These are phyloP conservation scores for Ploceus nigricollis DNA, from an alignment of 2,113 vertebrate species.

Conservation along the genomic window DNA sequence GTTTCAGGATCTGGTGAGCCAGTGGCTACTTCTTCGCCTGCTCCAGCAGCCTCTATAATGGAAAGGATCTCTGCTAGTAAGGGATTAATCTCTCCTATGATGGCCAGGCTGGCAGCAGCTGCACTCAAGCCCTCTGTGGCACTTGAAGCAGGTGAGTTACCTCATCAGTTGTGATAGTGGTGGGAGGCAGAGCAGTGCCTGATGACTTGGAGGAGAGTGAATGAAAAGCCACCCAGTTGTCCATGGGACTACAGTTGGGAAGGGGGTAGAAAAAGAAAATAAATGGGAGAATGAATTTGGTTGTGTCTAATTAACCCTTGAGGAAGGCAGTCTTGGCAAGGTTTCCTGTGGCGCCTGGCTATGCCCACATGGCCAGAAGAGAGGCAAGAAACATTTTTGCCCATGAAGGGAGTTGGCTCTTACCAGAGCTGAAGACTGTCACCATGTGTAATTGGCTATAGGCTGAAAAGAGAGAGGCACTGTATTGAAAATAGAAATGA, in stretches of 20 bases:
- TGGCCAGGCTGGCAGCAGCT: conserved; percentile 95
- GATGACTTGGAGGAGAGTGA: neutral
- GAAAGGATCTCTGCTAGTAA: conserved; percentile 98
- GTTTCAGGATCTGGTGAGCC: conserved; percentile 77
- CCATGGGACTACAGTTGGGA: neutral
- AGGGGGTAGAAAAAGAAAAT: neutral
- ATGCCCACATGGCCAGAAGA: neutral
- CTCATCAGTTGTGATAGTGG: neutral
- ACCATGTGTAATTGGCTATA: neutral
- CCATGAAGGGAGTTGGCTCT: neutral
- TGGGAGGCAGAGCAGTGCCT: neutral
- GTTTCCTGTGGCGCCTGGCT: neutral
- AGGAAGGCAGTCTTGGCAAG: neutral
- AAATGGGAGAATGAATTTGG: neutral
- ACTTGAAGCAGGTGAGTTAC: conserved; percentile 84
- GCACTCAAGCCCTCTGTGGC: conserved; percentile 89
- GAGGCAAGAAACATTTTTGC: neutral
- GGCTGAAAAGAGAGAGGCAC: neutral
- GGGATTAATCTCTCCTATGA: conserved; percentile 98
- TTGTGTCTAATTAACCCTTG: neutral
- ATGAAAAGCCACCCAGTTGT: neutral
- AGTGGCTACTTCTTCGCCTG: conserved; percentile 75
- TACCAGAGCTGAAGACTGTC: neutral
- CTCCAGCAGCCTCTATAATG: conserved; percentile 88
- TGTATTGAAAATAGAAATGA: neutral